Evolutionary conservation across 1,140 invertebrate genomes (phyloP).

Genomic region (Caerostris extrusa): DNA sequence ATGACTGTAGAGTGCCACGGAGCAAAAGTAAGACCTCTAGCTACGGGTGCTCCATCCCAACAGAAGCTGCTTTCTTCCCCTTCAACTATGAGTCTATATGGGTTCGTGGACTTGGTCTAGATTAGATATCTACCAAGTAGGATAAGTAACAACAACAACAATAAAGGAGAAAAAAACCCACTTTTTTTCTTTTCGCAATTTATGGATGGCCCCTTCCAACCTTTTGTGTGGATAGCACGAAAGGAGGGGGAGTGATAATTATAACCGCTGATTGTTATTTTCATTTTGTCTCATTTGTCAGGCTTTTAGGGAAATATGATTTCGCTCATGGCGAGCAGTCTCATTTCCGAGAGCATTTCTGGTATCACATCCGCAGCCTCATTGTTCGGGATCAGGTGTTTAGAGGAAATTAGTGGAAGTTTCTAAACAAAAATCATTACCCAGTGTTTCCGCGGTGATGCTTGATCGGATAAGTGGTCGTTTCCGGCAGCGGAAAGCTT

Average conservation of each 20-base stretch:
- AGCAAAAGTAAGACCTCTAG: no score
- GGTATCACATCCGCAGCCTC: not conserved
- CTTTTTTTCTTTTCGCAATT: no score
- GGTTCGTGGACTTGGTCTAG: no score
- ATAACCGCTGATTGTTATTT: not conserved
- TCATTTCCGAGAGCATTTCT: not conserved
- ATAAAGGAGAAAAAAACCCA: no score
- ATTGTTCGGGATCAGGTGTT: constrained; percentile 20
- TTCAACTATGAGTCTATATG: no score
- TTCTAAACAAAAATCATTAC: not conserved
- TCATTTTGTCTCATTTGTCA: constrained; percentile 6
- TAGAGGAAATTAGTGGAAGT: constrained; percentile 7
- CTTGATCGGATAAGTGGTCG: not conserved
- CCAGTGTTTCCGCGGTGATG: not conserved
- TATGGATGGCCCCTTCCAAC: no score
- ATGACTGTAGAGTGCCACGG: no score
- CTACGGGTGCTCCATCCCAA: no score
- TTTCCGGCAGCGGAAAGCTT: not conserved
- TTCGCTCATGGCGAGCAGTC: not conserved
- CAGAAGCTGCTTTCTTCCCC: no score
- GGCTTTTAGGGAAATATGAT: not conserved
- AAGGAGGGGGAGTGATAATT: not conserved
- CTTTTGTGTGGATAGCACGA: not conserved
- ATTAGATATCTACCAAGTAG: no score
- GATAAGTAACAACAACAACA: no score